Conservation (phyloP, 2,888 invertebrate genomes). For the Cantharis nigra region DNA sequence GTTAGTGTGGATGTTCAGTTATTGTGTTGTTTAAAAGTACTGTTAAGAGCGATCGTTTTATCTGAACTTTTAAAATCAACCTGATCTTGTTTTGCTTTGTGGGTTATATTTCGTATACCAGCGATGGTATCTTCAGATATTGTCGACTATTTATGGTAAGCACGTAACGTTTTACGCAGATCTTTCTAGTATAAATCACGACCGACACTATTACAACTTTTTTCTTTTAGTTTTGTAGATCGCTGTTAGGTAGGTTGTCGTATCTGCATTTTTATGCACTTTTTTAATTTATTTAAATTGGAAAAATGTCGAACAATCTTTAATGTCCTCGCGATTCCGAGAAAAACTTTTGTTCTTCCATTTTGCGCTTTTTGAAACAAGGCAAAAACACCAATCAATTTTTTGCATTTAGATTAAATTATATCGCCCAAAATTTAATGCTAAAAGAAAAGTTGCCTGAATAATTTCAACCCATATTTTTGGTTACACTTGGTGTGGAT, state of each 20-base stretch:
- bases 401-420: background rate
- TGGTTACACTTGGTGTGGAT: background rate
- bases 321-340: background rate
- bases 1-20: background rate
- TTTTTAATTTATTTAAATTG: background rate
- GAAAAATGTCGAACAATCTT: background rate
- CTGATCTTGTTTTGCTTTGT: conserved; percentile 27
- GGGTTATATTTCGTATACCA: conserved; percentile 25
- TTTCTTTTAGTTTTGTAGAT: conserved; percentile 1
- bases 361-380: background rate
- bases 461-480: background rate
- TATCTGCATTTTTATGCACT: background rate
- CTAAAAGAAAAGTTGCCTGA: background rate
- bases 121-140: conserved; percentile 25
- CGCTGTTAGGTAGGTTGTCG: background rate
- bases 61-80: conserved; percentile 3
- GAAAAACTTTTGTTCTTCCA: background rate
- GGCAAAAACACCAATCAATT: background rate
- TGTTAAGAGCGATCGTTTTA: background rate
- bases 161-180: conserved; percentile 30
- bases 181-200: conserved; percentile 26
- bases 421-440: background rate
- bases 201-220: conserved; percentile 11
- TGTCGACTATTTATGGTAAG: conserved; percentile 25
- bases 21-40: background rate